Evolutionary conservation across 2,888 invertebrate genomes (phyloP).

Genomic region (Acronicta aceris): DNA sequence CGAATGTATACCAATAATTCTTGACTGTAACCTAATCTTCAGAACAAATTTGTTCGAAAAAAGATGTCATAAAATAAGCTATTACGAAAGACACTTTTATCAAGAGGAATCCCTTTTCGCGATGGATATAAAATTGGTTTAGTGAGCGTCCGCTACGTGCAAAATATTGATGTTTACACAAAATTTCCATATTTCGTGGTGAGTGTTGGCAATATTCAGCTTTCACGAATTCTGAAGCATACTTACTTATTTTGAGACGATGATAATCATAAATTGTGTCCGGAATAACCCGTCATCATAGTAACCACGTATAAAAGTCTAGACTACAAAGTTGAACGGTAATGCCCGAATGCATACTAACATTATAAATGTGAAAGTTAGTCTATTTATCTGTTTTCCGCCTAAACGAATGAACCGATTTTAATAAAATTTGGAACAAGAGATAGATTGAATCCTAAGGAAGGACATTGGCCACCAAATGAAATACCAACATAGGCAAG

Average conservation of each 20-base stretch:
- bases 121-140: background rate
- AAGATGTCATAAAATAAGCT: background rate
- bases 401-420: too few relatives aligned
- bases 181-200: conserved; percentile 4
- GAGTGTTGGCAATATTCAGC: background rate
- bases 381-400: too few relatives aligned
- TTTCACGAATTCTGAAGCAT: background rate
- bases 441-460: too few relatives aligned
- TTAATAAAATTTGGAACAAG: too few relatives aligned
- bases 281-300: too few relatives aligned
- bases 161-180: conserved; percentile 2
- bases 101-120: background rate
- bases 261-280: too few relatives aligned
- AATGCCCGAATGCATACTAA: too few relatives aligned
- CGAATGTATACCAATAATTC: background rate
- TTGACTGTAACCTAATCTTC: background rate
- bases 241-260: background rate
- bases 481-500: too few relatives aligned
- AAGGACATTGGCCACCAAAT: too few relatives aligned
- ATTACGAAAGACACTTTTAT: background rate
- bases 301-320: too few relatives aligned
- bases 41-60: background rate
- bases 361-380: too few relatives aligned
- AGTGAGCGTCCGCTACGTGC: background rate
- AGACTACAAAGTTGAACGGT: too few relatives aligned